Evolutionary conservation across 1,140 invertebrate species (phyloP).

Genomic region (Ruditapes philippinarum): DNA sequence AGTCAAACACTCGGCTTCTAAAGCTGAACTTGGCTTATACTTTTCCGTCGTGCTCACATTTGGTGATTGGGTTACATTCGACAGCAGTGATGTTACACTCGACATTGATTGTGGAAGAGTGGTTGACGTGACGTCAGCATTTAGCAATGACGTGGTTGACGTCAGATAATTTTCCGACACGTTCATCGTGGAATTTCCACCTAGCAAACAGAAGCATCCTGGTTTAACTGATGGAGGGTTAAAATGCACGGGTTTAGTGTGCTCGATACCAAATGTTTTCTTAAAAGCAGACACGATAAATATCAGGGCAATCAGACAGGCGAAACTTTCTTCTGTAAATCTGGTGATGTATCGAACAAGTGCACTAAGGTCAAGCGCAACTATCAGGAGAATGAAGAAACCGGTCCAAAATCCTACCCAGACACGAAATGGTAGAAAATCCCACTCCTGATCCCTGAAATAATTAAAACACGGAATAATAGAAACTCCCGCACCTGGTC

Average conservation of each 20-base stretch:
- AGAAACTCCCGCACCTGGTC: no score
- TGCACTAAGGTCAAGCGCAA: slow-evolving; percentile 98
- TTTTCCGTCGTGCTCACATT: slow-evolving; percentile 88
- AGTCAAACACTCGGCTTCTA: neutral
- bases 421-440: slow-evolving; percentile 97
- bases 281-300: slow-evolving; percentile 98
- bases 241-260: slow-evolving; percentile 76
- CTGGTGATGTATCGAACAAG: slow-evolving; percentile 99
- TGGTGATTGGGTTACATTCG: neutral
- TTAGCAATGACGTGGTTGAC: neutral
- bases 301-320: slow-evolving; percentile 99
- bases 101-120: neutral
- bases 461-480: no score
- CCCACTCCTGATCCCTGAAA: slow-evolving; percentile 91
- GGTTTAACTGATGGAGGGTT: slow-evolving; percentile 43
- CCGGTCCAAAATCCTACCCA: slow-evolving; percentile 99
- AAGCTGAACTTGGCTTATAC: slow-evolving; percentile 31
- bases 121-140: neutral
- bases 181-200: slow-evolving; percentile 34
- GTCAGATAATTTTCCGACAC: neutral
- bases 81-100: slow-evolving; percentile 91
- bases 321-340: slow-evolving; percentile 99
- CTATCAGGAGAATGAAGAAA: slow-evolving; percentile 95
- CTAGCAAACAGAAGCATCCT: slow-evolving; percentile 77
- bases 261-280: slow-evolving; percentile 85